These are phyloP conservation scores for Leptarthrus brevirostris DNA, from an alignment of 2,888 invertebrate species.

Conservation along the genomic window DNA sequence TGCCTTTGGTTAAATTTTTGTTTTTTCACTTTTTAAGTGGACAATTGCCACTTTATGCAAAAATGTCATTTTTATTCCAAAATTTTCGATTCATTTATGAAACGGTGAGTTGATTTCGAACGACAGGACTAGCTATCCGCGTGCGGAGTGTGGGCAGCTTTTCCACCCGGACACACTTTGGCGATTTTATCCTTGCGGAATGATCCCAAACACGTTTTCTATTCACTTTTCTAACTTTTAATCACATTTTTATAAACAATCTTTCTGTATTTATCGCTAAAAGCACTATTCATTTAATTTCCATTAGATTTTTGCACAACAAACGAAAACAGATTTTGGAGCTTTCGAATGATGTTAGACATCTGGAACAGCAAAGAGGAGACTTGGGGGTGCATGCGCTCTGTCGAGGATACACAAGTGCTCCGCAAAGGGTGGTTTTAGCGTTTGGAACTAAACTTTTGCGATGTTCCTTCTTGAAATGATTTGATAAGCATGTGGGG, in stretches of 20 bases:
- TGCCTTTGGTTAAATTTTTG: not conserved
- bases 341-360: constrained; percentile 28
- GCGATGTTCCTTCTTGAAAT: not conserved
- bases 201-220: no score
- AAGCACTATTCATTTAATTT: constrained; percentile 1
- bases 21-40: constrained; percentile 36
- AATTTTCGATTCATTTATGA: constrained; percentile 4
- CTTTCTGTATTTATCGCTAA: not conserved
- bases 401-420: not conserved
- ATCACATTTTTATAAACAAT: constrained; percentile 10
- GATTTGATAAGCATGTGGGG: no score
- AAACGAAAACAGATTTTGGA: constrained; percentile 26
- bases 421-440: not conserved
- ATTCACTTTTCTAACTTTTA: not conserved
- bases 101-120: constrained; percentile 6
- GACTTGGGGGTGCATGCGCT: constrained; percentile 14
- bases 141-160: not conserved
- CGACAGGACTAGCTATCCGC: not conserved
- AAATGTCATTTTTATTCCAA: constrained; percentile 23
- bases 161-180: not conserved
- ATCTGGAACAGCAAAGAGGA: constrained; percentile 33
- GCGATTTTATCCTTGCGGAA: no score
- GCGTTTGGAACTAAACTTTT: not conserved
- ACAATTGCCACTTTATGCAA: constrained; percentile 31
- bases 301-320: constrained; percentile 7